These are phyloP conservation scores for Synergus japonicus DNA, from an alignment of 2,888 invertebrate genomes.

Conservation along the genomic window DNA sequence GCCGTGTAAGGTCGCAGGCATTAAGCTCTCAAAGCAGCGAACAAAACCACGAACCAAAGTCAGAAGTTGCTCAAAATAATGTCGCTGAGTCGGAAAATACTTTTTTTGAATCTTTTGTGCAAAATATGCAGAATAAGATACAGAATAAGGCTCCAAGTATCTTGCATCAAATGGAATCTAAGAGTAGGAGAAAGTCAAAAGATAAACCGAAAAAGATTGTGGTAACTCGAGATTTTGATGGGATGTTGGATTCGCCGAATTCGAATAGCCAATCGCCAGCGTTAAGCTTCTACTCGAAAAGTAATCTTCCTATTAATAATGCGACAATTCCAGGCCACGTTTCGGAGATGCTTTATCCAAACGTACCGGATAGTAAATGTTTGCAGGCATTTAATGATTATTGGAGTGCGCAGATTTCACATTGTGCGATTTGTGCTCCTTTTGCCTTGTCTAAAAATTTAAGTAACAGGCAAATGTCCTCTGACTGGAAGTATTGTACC, in stretches of 20 bases:
- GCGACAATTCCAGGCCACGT: slow-evolving; percentile 70
- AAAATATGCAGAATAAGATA: slow-evolving; percentile 3
- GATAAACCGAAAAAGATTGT: slow-evolving; percentile 56
- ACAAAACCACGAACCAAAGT: background rate
- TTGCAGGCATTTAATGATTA: slow-evolving; percentile 79
- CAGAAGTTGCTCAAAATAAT: slow-evolving; percentile 2
- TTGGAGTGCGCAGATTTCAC: slow-evolving; percentile 79
- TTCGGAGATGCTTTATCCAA: slow-evolving; percentile 76
- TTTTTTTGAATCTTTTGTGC: background rate
- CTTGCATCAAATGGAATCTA: slow-evolving; percentile 25
- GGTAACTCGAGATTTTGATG: slow-evolving; percentile 41
- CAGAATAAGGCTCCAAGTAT: slow-evolving; percentile 33
- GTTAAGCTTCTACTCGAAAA: slow-evolving; percentile 17
- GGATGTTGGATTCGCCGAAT: slow-evolving; percentile 44
- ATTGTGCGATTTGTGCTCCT: slow-evolving; percentile 81
- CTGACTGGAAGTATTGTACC: slow-evolving; percentile 73
- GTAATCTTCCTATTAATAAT: slow-evolving; percentile 27
- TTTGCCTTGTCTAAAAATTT: slow-evolving; percentile 74
- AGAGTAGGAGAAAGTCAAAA: slow-evolving; percentile 59
- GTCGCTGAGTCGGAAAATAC: slow-evolving; percentile 43
- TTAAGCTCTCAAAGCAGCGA: slow-evolving; percentile 6
- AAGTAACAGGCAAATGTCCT: slow-evolving; percentile 69
- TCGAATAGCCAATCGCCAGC: slow-evolving; percentile 34
- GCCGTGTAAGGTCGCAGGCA: background rate
- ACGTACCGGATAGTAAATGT: slow-evolving; percentile 74